Evolutionary conservation across 2,113 vertebrate genomes (phyloP), one percentile per base, ranked within the genome.

Genomic region (Poeciliopsis occidentalis): DNA sequence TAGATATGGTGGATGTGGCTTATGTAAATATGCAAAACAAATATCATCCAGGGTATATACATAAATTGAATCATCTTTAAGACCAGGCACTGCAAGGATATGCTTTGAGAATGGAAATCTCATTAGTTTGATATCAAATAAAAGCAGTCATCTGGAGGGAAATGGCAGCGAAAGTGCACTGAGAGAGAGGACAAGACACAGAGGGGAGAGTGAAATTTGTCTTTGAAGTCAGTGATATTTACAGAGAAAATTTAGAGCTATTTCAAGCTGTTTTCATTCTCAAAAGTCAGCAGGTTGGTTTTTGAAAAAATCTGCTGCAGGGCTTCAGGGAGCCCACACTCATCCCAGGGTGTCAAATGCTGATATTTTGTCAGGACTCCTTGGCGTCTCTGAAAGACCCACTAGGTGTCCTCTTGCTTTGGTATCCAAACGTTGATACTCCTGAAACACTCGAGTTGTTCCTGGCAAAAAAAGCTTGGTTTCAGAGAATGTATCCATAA

Each of bases 81-180:
- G 85, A 87, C 83, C 37, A 69, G 83, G 71, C 66, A 87, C 85
- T 47, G 80, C 78, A 73, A 76, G 83, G 83, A 88, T 87, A 75
- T 87, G 90, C 87, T 84, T 79, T 87, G 85, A 92, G 86, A 90
- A 91, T 81, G 87, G 85, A 93, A 94, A 92, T 94, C 91, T 92
- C 89, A 94, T 94, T 94, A 92, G 91, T 91, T 85, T 90, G 88
- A 92, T 92, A 91, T 94, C 85, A 92, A 94, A 92, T 94, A 91
- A 93, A 91, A 88, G 88, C 87, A 84, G 85, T 89, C 82, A 87
- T 92, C 89, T 90, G 88, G 84, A 92, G 91, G 89, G 91, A 91
- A 57, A 89, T 84, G 83, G 83, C 85, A 86, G 64, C 44, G 47
- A 83, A 80, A 88, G 75, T 57, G 79, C 80, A 71, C 47, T 54